Evolutionary conservation across 1,140 invertebrate genomes (phyloP), one percentile per base, ranked within the genome.

Genomic region (Dinothrombium tinctorium): DNA sequence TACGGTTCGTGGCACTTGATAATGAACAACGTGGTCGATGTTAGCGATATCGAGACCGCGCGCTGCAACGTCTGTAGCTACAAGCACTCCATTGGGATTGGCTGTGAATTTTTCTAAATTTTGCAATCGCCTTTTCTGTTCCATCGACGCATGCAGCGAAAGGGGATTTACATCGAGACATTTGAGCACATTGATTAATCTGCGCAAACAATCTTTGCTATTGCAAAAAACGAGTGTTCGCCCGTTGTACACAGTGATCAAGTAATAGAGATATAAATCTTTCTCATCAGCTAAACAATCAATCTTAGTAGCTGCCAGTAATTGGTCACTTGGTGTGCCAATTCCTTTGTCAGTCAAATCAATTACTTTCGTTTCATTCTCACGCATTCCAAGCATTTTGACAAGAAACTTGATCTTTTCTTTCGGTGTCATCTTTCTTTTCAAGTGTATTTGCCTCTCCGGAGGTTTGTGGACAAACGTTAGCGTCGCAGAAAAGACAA

Each of bases 1-100:
- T 23, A 80, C 76, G 14, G 87, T 94, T 51, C 74, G 68, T 0
- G 92, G 90, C 6, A 90, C 79, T 63, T 98, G 87, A 63, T 94
- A 98, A 59, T 99, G 92, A 50, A 98, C 72, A 3, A 98, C 89
- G 53, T 94, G 82, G 48, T 94, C 70, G 2, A 98, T 73, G 53
- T 74, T 69, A 4, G 82, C 78, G 55, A 98, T 94, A 60, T 99
- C 92, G 21, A 99, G 61, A 31, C 92, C 92, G 46, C 92, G 64
- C 0, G 92, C 87, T 11, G 90, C 92, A 14, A 98, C 87, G 65
- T 98, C 92, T 0, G 90, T 98, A 0, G 92, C 84, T 42, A 99
- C 66, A n/a, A 99, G 57, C 9, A 98, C 49, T 0, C 74, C 72
- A 0, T 68, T 60, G 51, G 71, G 67, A 51, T 73, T 71, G 43